Conservation (phyloP, 2,113 vertebrate species). For the Ondatra zibethicus region DNA sequence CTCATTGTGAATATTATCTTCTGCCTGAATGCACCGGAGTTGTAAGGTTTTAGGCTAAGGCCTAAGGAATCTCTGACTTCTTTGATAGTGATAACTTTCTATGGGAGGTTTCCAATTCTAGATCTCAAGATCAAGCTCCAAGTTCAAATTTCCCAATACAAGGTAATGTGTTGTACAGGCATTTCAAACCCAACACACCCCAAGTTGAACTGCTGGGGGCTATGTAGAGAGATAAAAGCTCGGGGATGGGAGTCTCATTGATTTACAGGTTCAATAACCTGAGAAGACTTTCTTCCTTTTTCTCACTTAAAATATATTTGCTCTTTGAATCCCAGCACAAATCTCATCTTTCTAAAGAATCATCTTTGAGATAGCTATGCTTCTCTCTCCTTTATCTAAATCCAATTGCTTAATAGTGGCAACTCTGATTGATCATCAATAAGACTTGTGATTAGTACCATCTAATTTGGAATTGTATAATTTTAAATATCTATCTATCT, state of each 20-base stretch:
- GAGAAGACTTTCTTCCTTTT: neutral
- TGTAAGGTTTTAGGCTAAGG: constrained; percentile 53
- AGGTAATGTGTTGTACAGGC: neutral
- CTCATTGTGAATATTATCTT: constrained; percentile 54
- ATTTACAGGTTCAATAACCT: neutral
- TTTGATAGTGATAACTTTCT: constrained; percentile 60
- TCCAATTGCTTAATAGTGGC: neutral
- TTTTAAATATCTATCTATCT: neutral
- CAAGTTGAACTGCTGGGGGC: neutral
- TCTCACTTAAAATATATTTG: neutral
- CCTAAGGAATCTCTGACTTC: constrained; percentile 52
- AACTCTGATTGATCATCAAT: neutral
- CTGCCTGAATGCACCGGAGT: constrained; percentile 46
- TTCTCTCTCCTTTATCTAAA: constrained; percentile 1
- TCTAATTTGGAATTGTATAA: neutral
- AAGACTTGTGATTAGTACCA: neutral
- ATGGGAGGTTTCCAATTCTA: constrained; percentile 62
- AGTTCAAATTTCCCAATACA: constrained; percentile 46
- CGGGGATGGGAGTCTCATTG: neutral
- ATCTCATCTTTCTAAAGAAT: neutral
- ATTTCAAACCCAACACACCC: neutral
- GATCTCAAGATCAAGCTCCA: constrained; percentile 58
- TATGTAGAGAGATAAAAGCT: neutral
- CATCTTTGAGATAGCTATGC: neutral
- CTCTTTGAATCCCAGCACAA: neutral